A percentile compares a stretch with the other conserved stretches of the same genome.
Evolutionary conservation across 2,113 vertebrate genomes (phyloP).

Genomic region (Hydrochoerus hydrochaeris): DNA sequence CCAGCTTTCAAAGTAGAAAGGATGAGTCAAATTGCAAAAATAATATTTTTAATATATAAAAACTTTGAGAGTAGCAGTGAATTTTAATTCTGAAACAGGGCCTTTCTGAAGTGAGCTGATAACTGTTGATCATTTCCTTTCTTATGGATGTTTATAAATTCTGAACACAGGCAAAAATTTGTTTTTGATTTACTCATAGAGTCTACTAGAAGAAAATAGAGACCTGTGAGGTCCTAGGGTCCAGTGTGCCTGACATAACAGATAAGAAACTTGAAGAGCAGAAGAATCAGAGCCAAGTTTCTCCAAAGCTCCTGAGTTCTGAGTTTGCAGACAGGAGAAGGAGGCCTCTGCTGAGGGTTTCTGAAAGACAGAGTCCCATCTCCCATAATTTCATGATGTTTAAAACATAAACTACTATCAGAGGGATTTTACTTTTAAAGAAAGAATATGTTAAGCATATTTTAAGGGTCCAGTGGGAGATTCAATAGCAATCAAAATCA

Average conservation of each 20-base stretch:
- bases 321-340: not conserved
- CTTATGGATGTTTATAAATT: not conserved
- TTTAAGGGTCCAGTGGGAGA: not conserved
- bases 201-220: not conserved
- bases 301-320: not conserved
- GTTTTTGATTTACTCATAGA: not conserved
- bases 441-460: not conserved
- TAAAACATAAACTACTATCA: not conserved
- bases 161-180: not conserved
- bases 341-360: too few species aligned
- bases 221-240: not conserved
- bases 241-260: not conserved
- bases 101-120: not conserved
- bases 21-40: not conserved
- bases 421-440: not conserved
- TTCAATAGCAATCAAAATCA: not conserved
- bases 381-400: not conserved
- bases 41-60: not conserved
- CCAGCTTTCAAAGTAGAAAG: not conserved
- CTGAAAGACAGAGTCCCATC: not conserved
- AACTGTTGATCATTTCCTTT: not conserved
- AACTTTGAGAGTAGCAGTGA: not conserved
- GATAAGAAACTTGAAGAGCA: not conserved
- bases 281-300: not conserved
- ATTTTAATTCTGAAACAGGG: not conserved